Percentiles rank a stretch among this genome's conserved stretches.
Conservation (phyloP, 2,888 invertebrate genomes). For the Habrosyne pyritoides region DNA sequence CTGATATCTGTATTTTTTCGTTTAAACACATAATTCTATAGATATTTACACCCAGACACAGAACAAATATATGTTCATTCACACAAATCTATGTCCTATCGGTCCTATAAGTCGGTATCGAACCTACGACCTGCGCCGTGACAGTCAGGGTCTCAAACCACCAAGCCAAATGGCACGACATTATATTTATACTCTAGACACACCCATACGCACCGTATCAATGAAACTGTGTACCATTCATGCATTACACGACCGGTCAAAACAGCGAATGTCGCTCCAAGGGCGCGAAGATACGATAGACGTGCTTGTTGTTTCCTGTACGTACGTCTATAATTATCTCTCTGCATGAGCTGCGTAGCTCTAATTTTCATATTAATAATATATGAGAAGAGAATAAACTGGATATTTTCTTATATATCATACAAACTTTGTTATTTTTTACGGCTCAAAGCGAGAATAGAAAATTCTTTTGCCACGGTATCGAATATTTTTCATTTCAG, state of each 20-base stretch:
- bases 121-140: too few species aligned
- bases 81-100: too few species aligned
- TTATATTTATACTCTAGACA: conserved; percentile 53
- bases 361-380: background rate
- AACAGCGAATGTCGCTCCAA: conserved; percentile 51
- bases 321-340: conserved; percentile 21
- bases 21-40: too few species aligned
- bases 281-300: conserved; percentile 57
- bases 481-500: background rate
- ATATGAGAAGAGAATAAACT: background rate
- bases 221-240: conserved; percentile 70
- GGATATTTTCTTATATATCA: background rate
- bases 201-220: conserved; percentile 58
- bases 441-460: too few species aligned
- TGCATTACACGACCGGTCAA: conserved; percentile 56
- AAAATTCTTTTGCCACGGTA: background rate
- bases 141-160: too few species aligned
- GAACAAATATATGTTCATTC: too few species aligned
- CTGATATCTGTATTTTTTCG: too few species aligned
- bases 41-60: too few species aligned
- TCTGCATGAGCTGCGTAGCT: background rate
- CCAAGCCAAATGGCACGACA: too few species aligned
- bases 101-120: too few species aligned
- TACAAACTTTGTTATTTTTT: too few species aligned
- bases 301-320: conserved; percentile 41